These are phyloP conservation scores for Dendrocincla tyrannina DNA, from an alignment of 2,797 vertebrate species.

Conservation along the genomic window DNA sequence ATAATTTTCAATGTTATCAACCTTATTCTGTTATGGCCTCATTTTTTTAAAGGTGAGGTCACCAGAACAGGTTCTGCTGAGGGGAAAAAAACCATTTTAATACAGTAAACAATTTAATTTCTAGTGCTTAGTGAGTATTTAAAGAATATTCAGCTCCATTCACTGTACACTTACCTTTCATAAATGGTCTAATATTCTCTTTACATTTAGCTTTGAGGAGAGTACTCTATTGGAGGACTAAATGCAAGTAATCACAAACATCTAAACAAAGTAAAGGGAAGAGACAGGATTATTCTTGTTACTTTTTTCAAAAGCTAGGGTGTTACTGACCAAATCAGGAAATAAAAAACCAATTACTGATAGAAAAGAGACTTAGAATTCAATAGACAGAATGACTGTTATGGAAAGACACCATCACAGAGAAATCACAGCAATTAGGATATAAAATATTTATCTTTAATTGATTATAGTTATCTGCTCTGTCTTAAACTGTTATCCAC, in stretches of 20 bases:
- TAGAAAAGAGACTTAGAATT: background rate
- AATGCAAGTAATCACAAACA: background rate
- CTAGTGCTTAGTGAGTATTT: background rate
- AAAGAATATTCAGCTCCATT: background rate
- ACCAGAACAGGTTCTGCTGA: background rate
- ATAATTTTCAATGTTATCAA: background rate
- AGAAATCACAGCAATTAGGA: background rate
- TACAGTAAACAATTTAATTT: background rate
- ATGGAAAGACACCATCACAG: background rate
- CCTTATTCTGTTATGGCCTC: background rate
- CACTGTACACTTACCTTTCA: background rate
- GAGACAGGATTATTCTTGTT: background rate
- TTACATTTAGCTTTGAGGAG: background rate
- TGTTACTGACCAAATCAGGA: background rate
- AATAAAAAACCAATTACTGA: background rate
- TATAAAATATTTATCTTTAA: background rate
- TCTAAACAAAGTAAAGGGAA: background rate
- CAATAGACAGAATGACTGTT: background rate
- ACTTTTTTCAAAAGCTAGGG: background rate
- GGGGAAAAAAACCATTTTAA: background rate
- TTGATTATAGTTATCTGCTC: background rate
- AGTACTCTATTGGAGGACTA: background rate
- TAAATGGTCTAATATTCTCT: background rate
- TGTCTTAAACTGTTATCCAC: background rate
- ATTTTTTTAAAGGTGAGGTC: background rate